A percentile compares a stretch with the other conserved stretches of the same genome.
Evolutionary conservation across 2,888 invertebrate genomes (phyloP).

Genomic region (Yponomeuta evonymella): DNA sequence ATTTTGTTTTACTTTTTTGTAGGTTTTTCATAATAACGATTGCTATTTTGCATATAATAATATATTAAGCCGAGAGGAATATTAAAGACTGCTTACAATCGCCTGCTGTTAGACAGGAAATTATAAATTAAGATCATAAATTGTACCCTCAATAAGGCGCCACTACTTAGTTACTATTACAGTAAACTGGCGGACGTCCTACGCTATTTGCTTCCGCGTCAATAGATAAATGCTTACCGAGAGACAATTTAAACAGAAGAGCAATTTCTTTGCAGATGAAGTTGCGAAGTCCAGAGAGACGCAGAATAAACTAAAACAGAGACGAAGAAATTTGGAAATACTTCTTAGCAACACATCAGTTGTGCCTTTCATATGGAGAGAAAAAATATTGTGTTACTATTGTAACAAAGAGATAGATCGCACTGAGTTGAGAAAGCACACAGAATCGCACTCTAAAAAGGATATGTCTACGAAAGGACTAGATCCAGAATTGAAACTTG

Average conservation of each 20-base stretch:
- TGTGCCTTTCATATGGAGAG: constrained; percentile 61
- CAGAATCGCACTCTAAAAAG: constrained; percentile 36
- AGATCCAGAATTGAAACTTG: constrained; percentile 51
- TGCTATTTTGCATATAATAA: too few species aligned
- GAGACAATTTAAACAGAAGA: constrained; percentile 57
- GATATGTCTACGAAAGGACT: constrained; percentile 43
- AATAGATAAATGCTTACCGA: constrained; percentile 54
- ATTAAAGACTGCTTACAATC: too few species aligned
- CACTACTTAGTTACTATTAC: too few species aligned
- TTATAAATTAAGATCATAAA: too few species aligned
- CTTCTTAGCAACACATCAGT: constrained; percentile 60
- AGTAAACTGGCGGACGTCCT: too few species aligned
- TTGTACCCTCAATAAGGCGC: too few species aligned
- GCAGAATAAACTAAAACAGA: constrained; percentile 31
- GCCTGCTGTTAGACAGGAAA: too few species aligned
- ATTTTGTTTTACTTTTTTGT: too few species aligned
- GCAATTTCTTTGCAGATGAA: constrained; percentile 65
- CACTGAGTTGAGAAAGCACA: constrained; percentile 42
- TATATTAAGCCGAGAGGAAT: too few species aligned
- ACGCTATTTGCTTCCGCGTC: constrained; percentile 27
- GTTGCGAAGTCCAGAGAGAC: constrained; percentile 32
- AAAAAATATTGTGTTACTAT: constrained; percentile 58
- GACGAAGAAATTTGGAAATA: constrained; percentile 47
- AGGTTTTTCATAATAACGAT: too few species aligned
- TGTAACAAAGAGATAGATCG: constrained; percentile 46